Evolutionary conservation across 2,113 vertebrate species (phyloP), one percentile per base, ranked within the genome.

Genomic region (Dendrocopos noguchii): DNA sequence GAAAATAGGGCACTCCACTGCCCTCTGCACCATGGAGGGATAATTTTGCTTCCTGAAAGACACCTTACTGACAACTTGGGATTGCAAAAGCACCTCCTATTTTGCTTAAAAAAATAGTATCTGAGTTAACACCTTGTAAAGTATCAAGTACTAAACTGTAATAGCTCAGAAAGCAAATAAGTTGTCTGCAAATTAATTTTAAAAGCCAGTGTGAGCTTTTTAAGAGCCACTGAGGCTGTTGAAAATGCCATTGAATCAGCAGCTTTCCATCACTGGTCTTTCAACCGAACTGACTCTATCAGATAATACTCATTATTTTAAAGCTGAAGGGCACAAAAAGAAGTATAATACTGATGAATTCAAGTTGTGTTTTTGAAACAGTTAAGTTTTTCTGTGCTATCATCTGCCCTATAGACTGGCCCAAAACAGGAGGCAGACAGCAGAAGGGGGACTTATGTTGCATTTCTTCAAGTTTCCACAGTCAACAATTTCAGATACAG

Each of bases 11-110:
- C 88, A 31, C 52, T 88, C 7, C 12, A 24, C 29, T 52, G 27
- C 31, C 57, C 24, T 33, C 27, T 70, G 60, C 42, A 55, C 9
- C 29, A 59, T 25, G 52, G 36, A 7, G 27, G 20, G 15, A 39
- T 50, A 33, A 24, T 79, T 95, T 81, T 60, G 6, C 33, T 68
- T 80, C 79, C 47, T 76, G 74, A 36, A 84, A 87, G 25, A 64
- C 27, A 2, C 6, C 3, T 21, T 74, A 11, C 56, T 84, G 66
- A 29, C 81, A 46, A 4, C 16, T 84, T n/a, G 46, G 75, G 88
- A 75, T 27, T 71, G 12, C 36, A 44, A 60, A 89, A 60, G 5
- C 6, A 3, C 9, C 11, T 75, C 12, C 21, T 75, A 0, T 59
- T 88, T 65, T 71, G 17, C 64, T 80, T 75, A 17, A 64, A 57